Base-by-base conservation (phyloP, 1,140 invertebrate genomes). In the Hetaerina americana region DNA sequence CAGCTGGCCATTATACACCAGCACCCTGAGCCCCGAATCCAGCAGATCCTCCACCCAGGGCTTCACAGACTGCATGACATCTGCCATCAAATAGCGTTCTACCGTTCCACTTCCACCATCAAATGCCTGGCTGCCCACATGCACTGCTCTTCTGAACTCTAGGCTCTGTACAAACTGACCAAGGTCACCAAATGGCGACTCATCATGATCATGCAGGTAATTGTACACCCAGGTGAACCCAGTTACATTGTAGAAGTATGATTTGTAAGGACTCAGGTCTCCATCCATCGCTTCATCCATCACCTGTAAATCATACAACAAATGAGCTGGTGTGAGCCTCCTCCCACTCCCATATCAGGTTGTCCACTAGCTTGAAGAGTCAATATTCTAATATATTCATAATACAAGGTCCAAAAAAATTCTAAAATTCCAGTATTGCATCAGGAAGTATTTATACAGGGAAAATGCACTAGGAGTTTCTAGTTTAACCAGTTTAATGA, bases 31-130 rank as follows among this genome's bases (percentile, higher is more conserved):
- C 40, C 40, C 40, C 72, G 87, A 68, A 77, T 87, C 75, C 83
- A 87, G 72, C 0, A 96, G 79, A 71, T 89, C 87, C 5, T 86
- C 82, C 67, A 97, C 81, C 86, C 88, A 89, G 0, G 87, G 87
- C 57, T 90, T 89, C 26, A 93, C 87, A 0, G 90, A 92, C 76
- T 93, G 85, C 88, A 95, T 92, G 0, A 96, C 84, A 82, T 97
- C 95, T 27, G 83, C 78, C 69, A 88, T 86, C 5, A 96, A 18
- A 82, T 75, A 57, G 5, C 71, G 12, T 72, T 77, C 74, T 6
- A 83, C 82, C 72, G 80, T 78, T 74, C 79, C 79, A 75, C 91
- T 82, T 18, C 40, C 40, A 3, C 40, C 40, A 57, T 57, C 40
- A 79, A 90, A 94, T 0, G 88, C 83, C 25, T 85, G 78, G 73